Conservation (phyloP, 2,113 vertebrate genomes). For the Ailuropoda melanoleuca region DNA sequence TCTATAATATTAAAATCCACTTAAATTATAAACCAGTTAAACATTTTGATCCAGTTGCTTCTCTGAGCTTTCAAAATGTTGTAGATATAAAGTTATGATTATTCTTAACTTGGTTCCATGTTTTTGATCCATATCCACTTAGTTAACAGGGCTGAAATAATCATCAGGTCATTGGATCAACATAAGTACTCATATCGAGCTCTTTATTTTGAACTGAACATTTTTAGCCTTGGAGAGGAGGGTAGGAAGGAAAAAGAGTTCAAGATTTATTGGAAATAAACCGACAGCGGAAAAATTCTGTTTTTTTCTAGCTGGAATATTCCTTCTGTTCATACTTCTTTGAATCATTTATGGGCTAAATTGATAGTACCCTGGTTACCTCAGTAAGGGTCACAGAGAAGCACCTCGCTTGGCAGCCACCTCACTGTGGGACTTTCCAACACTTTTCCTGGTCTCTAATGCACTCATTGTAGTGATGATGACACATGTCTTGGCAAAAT, state of each 20-base stretch:
- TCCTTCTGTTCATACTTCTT: neutral
- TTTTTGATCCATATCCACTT: constrained; percentile 40
- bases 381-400: neutral
- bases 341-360: neutral
- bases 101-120: neutral
- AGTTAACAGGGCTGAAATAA: constrained; percentile 35
- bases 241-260: neutral
- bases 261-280: constrained; percentile 42
- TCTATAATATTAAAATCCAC: constrained; percentile 27
- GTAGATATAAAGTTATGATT: constrained; percentile 19
- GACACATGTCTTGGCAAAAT: neutral
- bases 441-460: neutral
- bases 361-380: neutral
- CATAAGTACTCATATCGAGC: neutral
- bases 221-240: neutral
- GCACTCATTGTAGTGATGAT: neutral
- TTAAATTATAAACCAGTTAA: constrained; percentile 41
- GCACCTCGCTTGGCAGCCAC: neutral
- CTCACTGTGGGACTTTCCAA: neutral
- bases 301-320: neutral
- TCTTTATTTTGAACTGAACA: neutral
- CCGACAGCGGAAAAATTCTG: neutral
- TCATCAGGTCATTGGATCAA: neutral
- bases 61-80: neutral
- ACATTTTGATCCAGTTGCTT: neutral